Evolutionary conservation across 2,113 vertebrate genomes (phyloP).

Genomic region (Pandion haliaetus): DNA sequence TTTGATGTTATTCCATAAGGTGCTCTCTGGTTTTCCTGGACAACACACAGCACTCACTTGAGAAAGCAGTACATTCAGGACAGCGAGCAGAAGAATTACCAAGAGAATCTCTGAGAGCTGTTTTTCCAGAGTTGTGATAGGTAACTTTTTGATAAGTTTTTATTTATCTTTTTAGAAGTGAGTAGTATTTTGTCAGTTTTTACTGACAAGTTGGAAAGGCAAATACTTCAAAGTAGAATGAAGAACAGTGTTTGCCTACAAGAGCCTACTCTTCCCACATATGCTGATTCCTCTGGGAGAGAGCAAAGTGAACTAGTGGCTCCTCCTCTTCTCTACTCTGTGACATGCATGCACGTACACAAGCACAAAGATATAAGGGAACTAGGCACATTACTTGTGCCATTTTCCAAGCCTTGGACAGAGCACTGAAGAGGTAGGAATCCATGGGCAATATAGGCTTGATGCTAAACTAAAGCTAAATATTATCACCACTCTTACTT

Average conservation of each 20-base stretch:
- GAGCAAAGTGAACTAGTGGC: neutral
- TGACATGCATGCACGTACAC: neutral
- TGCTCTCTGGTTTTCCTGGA: slow-evolving; percentile 54
- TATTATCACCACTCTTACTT: neutral
- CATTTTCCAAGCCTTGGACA: neutral
- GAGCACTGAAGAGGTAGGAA: neutral
- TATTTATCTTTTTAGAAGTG: slow-evolving; percentile 7
- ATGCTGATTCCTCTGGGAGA: neutral
- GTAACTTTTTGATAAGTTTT: slow-evolving; percentile 23
- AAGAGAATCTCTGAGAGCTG: neutral
- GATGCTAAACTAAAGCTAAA: neutral
- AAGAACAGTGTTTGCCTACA: neutral
- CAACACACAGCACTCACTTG: neutral
- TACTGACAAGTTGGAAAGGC: neutral
- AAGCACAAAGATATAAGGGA: neutral
- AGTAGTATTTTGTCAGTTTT: slow-evolving; percentile 23
- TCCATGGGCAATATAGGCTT: neutral
- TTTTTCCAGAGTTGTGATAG: neutral
- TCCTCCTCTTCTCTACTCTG: neutral
- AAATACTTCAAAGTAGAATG: slow-evolving; percentile 39
- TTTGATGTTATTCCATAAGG: slow-evolving; percentile 62
- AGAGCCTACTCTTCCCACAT: neutral
- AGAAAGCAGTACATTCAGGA: slow-evolving; percentile 18
- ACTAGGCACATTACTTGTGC: neutral
- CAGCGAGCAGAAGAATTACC: neutral